Evolutionary conservation across 2,113 vertebrate genomes (phyloP).

Genomic region (Cephalopterus ornatus): DNA sequence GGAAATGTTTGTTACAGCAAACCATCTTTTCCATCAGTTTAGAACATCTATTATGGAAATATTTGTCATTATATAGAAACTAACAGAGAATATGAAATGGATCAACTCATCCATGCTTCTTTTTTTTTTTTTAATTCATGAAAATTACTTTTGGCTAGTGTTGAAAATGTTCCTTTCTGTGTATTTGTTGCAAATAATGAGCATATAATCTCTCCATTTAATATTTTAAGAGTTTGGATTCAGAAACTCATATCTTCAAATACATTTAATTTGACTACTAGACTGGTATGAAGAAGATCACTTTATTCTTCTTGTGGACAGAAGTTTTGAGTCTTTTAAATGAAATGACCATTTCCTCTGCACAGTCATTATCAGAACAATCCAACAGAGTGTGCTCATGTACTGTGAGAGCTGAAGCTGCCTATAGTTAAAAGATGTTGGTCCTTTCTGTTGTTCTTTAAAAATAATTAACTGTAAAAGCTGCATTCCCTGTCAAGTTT

Average conservation of each 20-base stretch:
- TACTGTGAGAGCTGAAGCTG: background rate
- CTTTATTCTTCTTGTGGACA: background rate
- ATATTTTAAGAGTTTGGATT: background rate
- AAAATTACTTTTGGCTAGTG: background rate
- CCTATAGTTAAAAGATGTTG: background rate
- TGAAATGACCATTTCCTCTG: background rate
- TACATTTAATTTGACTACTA: background rate
- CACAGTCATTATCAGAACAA: background rate
- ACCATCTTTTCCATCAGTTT: background rate
- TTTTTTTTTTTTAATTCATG: background rate
- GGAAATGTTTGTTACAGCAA: background rate
- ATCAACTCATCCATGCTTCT: background rate
- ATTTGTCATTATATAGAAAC: background rate
- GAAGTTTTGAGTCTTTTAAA: background rate
- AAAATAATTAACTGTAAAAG: background rate
- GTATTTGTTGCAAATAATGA: background rate
- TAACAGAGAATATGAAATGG: background rate
- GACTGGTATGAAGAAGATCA: background rate
- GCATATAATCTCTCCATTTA: background rate
- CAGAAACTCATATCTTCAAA: background rate
- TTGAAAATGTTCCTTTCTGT: background rate
- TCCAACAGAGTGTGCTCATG: constrained; percentile 57
- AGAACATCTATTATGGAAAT: background rate
- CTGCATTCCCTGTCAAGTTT: background rate
- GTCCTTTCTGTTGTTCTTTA: background rate